Base-by-base conservation (phyloP, 2,888 invertebrate genomes). In the Escarpia spicata region DNA sequence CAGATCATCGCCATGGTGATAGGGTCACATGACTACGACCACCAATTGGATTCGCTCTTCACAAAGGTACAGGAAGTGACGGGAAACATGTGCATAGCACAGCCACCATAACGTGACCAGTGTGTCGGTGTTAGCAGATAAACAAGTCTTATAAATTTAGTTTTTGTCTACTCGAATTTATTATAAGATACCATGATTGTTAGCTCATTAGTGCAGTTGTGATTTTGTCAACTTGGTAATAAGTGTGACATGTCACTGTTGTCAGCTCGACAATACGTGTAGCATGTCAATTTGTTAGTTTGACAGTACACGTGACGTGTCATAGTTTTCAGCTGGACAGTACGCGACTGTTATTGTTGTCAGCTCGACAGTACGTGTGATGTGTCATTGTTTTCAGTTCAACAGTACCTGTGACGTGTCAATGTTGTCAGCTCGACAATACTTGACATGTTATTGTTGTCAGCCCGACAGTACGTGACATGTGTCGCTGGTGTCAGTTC, bases 31-130 rank as follows among this genome's bases (percentile, higher is more conserved):
- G 95, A 95, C 60, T 96, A 96, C 93, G 95, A 96, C 93, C 95
- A 96, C 92, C 96, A 96, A 92, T 92, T 96, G 93, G 96, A 96
- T 52, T 96, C 95, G 93, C 94, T 96, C 6, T 96, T 96, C 93
- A 94, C 95, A 44, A 96, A 96, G 95, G 96, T 96, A 93, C 91
- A 94, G 92, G 10, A 3, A 75, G n/a, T 75, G 75, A 92, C 52
- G 3, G 10, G 52, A 19, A 31, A 43, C 45, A 90, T 91, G 45
- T 90, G 31, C 43, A 90, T 90, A 19, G 10, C 43, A 10, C 19
- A 3, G 3, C 9, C 12, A 12, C 2, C 9, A 52, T 52, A 52
- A 37, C 90, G 15, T n/a, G 90, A 26, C 19, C 89, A 89, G 1
- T 52, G 52, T 52, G 3, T 92, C 15, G 43, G 31, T 15, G 58